Conservation (phyloP, 2,113 vertebrate species). For the Uria aalge region DNA sequence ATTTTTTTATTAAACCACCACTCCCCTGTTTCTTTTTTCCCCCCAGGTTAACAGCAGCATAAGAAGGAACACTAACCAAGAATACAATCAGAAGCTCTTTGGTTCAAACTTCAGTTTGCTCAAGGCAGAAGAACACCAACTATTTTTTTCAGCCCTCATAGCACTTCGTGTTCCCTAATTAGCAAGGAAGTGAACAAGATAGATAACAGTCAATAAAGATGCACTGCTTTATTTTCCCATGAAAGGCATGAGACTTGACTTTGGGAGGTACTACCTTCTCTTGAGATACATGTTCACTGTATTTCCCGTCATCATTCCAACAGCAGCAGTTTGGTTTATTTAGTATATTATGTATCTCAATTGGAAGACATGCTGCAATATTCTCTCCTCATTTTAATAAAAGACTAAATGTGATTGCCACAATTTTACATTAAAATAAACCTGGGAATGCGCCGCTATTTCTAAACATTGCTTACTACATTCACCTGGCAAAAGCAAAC, state of each 20-base stretch:
- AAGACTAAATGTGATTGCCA: neutral
- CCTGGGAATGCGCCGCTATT: neutral
- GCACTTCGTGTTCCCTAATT: neutral
- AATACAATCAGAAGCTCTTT: neutral
- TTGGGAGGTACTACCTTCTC: neutral
- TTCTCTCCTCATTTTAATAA: neutral
- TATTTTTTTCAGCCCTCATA: neutral
- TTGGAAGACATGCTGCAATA: neutral
- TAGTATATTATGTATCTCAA: fast-evolving
- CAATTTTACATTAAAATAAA: neutral
- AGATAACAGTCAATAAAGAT: neutral
- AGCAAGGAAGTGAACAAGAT: neutral
- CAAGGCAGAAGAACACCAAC: neutral
- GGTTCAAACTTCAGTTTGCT: neutral
- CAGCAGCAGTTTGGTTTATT: neutral
- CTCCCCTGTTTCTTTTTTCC: neutral
- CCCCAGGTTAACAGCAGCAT: neutral
- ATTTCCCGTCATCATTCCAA: neutral
- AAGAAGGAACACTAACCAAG: neutral
- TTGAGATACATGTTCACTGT: neutral
- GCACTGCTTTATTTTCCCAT: neutral
- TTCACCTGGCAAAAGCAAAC: neutral
- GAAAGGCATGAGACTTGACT: neutral
- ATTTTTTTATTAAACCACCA: neutral
- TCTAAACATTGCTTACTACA: neutral